Percentiles rank a stretch among this genome's conserved stretches.
These are phyloP conservation scores for Melanotaenia duboulayi DNA, from an alignment of 2,113 vertebrate species.

Conservation along the genomic window DNA sequence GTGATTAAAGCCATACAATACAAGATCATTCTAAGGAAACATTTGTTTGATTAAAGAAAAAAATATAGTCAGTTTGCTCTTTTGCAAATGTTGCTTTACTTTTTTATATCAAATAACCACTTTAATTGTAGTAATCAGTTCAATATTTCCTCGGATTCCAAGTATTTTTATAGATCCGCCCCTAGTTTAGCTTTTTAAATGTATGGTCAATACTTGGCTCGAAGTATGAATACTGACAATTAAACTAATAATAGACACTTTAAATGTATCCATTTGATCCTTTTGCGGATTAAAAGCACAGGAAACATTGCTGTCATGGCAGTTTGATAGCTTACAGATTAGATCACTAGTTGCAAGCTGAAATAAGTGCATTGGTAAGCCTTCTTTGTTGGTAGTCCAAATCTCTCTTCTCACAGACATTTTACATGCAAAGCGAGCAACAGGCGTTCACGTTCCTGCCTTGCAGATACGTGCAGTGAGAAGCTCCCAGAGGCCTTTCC, in stretches of 20 bases:
- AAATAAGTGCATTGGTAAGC: neutral
- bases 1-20: too few species aligned
- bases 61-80: too few species aligned
- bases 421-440: slow-evolving; percentile 38
- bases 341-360: neutral
- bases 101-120: too few species aligned
- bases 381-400: neutral
- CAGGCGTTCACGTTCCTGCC: slow-evolving; percentile 48
- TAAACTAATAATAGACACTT: too few species aligned
- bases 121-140: too few species aligned
- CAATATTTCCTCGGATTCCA: too few species aligned
- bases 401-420: neutral
- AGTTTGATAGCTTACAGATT: neutral
- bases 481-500: slow-evolving; percentile 67
- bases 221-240: neutral
- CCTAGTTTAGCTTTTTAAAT: neutral
- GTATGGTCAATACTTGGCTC: neutral
- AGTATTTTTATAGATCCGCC: too few species aligned
- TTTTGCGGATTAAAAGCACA: neutral
- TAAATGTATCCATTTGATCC: too few species aligned
- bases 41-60: too few species aligned
- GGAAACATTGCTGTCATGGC: neutral
- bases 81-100: too few species aligned
- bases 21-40: too few species aligned
- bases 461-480: slow-evolving; percentile 43